Evolutionary conservation across 2,113 vertebrate genomes (phyloP).

Genomic region (Catharus bicknelli): DNA sequence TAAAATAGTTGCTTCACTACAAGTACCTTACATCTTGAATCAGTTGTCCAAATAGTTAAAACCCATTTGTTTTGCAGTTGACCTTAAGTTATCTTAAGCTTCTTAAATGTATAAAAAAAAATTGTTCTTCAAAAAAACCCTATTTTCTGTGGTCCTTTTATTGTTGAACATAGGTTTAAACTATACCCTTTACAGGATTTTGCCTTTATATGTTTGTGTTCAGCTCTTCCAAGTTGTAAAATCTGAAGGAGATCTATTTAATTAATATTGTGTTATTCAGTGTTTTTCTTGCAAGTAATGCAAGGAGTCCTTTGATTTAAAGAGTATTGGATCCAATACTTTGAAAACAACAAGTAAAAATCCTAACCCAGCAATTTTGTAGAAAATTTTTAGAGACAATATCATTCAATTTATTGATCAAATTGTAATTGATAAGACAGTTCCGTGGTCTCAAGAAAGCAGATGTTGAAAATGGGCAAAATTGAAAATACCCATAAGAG

Average conservation of each 20-base stretch:
- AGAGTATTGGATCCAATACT: not conserved
- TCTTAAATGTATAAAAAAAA: not conserved
- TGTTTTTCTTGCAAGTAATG: not conserved
- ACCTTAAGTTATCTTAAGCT: not conserved
- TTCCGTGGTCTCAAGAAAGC: not conserved
- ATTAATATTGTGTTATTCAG: not conserved
- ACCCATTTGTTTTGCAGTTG: not conserved
- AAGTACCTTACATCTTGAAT: not conserved
- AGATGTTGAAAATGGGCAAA: not conserved
- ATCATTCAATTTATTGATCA: not conserved
- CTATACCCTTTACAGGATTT: not conserved
- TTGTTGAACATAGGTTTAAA: not conserved
- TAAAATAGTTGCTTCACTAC: not conserved
- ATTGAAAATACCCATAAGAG: not conserved
- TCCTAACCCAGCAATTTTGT: not conserved
- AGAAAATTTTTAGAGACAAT: not conserved
- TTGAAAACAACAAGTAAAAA: not conserved
- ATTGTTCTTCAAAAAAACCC: rapidly evolving
- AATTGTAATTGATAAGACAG: not conserved
- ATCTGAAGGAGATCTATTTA: not conserved
- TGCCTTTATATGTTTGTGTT: not conserved
- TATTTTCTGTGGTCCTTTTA: not conserved
- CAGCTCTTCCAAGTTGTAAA: not conserved
- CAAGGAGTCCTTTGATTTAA: not conserved
- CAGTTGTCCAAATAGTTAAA: not conserved